Evolutionary conservation across 2,797 vertebrate species (phyloP), one percentile per base, ranked within the genome.

Genomic region (Enteromius unitaeniatus): DNA sequence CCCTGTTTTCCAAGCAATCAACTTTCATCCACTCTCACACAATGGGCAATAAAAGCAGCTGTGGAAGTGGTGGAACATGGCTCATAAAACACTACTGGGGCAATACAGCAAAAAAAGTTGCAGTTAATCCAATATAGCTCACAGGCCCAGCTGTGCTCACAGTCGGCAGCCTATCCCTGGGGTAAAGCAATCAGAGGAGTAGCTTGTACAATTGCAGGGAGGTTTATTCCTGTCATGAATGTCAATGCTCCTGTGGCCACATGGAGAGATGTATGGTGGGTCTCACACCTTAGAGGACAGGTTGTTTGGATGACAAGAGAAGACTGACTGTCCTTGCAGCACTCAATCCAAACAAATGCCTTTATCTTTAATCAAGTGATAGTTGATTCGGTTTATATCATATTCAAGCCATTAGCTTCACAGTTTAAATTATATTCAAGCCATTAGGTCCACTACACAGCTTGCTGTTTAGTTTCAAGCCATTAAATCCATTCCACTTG

Each of bases 41-140:
- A 86, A 85, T 83, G 23, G 64, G 47, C 70, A 70, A 58, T 87
- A 84, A 89, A 88, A 79, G 53, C n/a, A 79, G 58, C 40, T 58
- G 58, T 74, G 74, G 82, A 83, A 78, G 72, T 60, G 70, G 69
- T 9, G 78, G 68, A 81, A 62, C 49, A 28, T 10, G 70, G 53
- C 37, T 83, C 73, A 69, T 89, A 79, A 86, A 88, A 19, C 51
- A 78, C 34, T 65, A 19, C 74, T 45, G 60, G 58, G 67, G 81
- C 85, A 82, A 82, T 86, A 68, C 37, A 82, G 47, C 31, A 65
- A 58, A 70, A 85, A 84, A 86, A 83, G 47, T 67, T 65, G 55
- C 65, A 75, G 82, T 81, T 68, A 28, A 81, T 75, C 45, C 69
- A 69, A 31, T 64, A 53, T 45, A 34, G 19, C 45, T 40, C n/a